These are phyloP conservation scores for Tetragnatha versicolor DNA, from an alignment of 1,140 invertebrate species.

Conservation along the genomic window DNA sequence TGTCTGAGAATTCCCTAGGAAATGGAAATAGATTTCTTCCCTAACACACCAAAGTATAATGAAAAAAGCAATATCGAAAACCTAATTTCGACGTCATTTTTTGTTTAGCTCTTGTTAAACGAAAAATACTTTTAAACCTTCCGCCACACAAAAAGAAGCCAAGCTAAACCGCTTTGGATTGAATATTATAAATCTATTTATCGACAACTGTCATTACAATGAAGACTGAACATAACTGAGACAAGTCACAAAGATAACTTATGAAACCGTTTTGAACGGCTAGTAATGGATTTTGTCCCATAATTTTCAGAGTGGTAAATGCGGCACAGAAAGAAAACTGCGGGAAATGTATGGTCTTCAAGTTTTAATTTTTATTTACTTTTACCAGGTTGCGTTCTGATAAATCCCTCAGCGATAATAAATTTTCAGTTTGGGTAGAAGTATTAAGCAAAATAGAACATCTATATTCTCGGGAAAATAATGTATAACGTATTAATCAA, in stretches of 20 bases:
- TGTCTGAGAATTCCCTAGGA: slow-evolving; percentile 39
- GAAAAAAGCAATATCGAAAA: neutral
- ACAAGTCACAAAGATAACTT: slow-evolving; percentile 17
- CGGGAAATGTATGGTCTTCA: too few species aligned
- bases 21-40: slow-evolving; percentile 18
- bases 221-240: slow-evolving; percentile 1
- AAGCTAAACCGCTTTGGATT: slow-evolving; percentile 3
- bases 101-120: slow-evolving; percentile 7
- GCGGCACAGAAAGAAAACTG: too few species aligned
- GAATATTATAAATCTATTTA: slow-evolving; percentile 42
- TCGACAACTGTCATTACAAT: neutral
- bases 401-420: slow-evolving; percentile 6
- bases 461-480: slow-evolving; percentile 13
- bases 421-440: slow-evolving; percentile 1
- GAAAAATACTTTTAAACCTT: neutral
- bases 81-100: slow-evolving; percentile 5
- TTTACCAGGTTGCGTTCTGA: neutral
- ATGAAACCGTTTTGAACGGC: slow-evolving; percentile 13
- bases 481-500: neutral
- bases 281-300: slow-evolving; percentile 36
- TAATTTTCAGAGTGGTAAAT: slow-evolving; percentile 1
- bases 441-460: slow-evolving; percentile 13
- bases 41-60: neutral
- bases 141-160: neutral
- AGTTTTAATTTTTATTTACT: too few species aligned